These are phyloP conservation scores for Aspidoscelis tigris DNA, from an alignment of 2,113 vertebrate species.

Conservation along the genomic window DNA sequence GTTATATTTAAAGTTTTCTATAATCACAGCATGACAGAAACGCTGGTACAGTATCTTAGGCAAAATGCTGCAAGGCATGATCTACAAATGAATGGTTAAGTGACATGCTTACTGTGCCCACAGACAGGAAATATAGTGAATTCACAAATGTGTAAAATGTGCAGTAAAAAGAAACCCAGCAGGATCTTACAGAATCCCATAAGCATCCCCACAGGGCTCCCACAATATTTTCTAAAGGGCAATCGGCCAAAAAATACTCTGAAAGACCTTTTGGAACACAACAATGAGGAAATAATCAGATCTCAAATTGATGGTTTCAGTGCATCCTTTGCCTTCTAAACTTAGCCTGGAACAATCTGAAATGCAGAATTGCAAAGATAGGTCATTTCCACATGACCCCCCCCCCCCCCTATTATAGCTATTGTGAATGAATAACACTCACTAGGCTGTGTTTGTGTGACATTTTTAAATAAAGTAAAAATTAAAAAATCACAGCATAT, in stretches of 20 bases:
- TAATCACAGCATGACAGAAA: constrained; percentile 17
- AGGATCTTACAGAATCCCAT: constrained; percentile 21
- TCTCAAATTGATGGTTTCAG: constrained; percentile 15
- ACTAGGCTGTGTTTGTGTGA: constrained; percentile 43
- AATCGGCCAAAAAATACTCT: constrained; percentile 18
- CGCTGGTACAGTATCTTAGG: not conserved
- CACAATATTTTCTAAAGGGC: constrained; percentile 23
- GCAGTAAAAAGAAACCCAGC: constrained; percentile 25
- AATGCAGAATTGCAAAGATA: constrained; percentile 4
- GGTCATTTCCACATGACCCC: constrained; percentile 59
- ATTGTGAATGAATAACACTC: constrained; percentile 57
- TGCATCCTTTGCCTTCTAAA: constrained; percentile 1
- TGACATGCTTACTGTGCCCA: not conserved
- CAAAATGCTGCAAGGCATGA: fast-evolving
- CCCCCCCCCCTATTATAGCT: constrained; percentile 10
- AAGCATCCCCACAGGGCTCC: constrained; percentile 26
- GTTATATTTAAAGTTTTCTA: not conserved
- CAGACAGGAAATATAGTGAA: constrained; percentile 17
- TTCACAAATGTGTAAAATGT: not conserved
- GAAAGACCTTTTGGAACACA: constrained; percentile 7
- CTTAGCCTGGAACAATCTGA: constrained; percentile 33
- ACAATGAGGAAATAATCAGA: constrained; percentile 1
- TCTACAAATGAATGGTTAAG: constrained; percentile 10
- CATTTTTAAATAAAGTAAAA: constrained; percentile 5
- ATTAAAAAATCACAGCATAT: not conserved